Percentiles rank a stretch among this genome's conserved stretches.
Conservation (phyloP, 2,888 invertebrate species). For the Brachypalpus laphriformis region DNA sequence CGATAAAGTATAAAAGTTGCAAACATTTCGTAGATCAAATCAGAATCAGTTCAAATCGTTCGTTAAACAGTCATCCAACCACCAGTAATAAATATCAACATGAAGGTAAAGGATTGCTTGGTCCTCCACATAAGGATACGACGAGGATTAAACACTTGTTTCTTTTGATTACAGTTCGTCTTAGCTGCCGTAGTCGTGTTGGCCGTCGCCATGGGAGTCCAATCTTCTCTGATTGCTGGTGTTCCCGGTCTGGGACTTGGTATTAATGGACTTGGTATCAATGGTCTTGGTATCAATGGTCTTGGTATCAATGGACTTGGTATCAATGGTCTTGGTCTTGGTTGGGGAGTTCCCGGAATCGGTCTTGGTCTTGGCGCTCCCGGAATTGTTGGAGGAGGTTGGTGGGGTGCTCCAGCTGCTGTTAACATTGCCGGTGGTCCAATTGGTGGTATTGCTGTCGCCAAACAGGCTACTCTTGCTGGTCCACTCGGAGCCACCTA, state of each 20-base stretch:
- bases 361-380: conserved; percentile 29
- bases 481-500: conserved; percentile 80
- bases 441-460: conserved; percentile 75
- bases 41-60: conserved; percentile 66
- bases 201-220: conserved; percentile 80
- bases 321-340: conserved; percentile 27
- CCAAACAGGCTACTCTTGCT: conserved; percentile 79
- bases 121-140: neutral
- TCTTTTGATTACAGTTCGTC: conserved; percentile 77
- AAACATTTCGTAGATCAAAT: conserved; percentile 50
- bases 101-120: conserved; percentile 57
- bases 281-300: no score
- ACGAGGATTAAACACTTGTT: neutral
- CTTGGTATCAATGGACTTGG: no score
- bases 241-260: conserved; percentile 46
- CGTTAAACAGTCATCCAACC: conserved; percentile 53
- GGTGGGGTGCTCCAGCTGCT: conserved; percentile 63
- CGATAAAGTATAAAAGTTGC: conserved; percentile 63
- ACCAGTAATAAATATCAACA: conserved; percentile 52
- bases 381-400: conserved; percentile 39
- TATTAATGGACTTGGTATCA: neutral
- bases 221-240: conserved; percentile 80
- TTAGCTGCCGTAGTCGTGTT: conserved; percentile 78
- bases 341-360: conserved; percentile 22
- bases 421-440: conserved; percentile 69